Evolutionary conservation across 2,113 vertebrate genomes (phyloP).

Genomic region (Mystacornis crossleyi): DNA sequence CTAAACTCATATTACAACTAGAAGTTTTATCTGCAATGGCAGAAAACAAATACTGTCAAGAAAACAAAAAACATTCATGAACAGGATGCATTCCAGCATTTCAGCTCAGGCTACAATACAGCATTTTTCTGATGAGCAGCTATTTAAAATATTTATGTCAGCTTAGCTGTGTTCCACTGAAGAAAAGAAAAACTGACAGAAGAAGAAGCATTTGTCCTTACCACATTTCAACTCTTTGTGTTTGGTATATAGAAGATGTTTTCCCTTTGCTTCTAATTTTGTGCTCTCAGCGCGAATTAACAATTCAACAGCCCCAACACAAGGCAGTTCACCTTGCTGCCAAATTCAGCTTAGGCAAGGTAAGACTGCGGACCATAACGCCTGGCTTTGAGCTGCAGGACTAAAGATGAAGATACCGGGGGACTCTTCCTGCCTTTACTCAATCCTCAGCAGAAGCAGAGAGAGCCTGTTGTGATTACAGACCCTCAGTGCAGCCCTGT

Average conservation of each 20-base stretch:
- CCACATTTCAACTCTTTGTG: neutral
- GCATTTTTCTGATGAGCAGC: neutral
- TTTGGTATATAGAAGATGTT: neutral
- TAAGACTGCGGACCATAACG: neutral
- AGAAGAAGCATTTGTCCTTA: neutral
- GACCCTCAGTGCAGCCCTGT: neutral
- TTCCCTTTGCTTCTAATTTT: neutral
- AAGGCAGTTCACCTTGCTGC: neutral
- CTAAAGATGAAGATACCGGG: neutral
- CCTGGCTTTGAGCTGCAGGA: neutral
- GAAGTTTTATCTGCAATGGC: neutral
- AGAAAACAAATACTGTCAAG: neutral
- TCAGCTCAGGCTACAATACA: neutral
- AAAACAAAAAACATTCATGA: neutral
- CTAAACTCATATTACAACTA: neutral
- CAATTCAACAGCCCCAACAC: neutral
- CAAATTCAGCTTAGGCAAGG: neutral
- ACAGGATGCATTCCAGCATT: neutral
- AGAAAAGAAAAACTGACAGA: neutral
- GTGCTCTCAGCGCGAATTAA: neutral
- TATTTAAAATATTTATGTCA: constrained; percentile 29
- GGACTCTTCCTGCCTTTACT: neutral
- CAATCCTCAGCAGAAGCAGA: neutral
- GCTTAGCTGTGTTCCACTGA: neutral
- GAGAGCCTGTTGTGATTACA: neutral